Evolutionary conservation across 2,888 invertebrate species (phyloP), one percentile per base, ranked within the genome.

Genomic region (Synergus laeviventris): DNA sequence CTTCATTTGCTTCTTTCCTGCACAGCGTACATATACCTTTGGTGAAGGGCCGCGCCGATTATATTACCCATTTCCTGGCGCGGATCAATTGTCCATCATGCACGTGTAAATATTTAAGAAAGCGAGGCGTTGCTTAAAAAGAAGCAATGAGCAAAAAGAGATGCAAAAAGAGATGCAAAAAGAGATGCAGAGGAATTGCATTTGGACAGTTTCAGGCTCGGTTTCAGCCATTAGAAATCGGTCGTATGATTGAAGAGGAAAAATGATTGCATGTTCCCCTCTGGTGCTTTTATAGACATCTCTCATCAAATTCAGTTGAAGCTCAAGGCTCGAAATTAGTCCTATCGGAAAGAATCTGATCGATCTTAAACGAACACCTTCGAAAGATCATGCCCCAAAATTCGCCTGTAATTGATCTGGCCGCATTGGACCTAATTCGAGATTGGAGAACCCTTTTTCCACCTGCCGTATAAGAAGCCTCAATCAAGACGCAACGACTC

Each of bases 1-100:
- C 62, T 60, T 54, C 56, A 56, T 56, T 77, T 70, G 24, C 70
- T 66, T 66, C 59, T 9, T 66, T 75, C 70, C 70, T 74, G 49
- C 45, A 61, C 45, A 54, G 60, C 18, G 31, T n/a, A 59, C n/a
- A n/a, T 61, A 42, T 42, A 42, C 42, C 64, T 21, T 64, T 64
- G 64, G 42, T 21, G 18, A 64, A 64, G 64, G 42, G 64, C 64
- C 64, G 64, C 64, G 42, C 14, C 11, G 64, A 42, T 64, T 64
- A 64, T 42, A 64, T 21, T 64, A 64, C 64, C 64, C 14, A 21
- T 64, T 64, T 64, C 21, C 42, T 42, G 24, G 42, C 21, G 42
- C 12, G 64, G 42, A 64, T 21, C 64, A 39, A 42, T 64, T 64
- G 64, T 64, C 39, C 64, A 64, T 42, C 42, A 64, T 64, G 64